Base-by-base conservation (phyloP, 2,113 vertebrate species). In the Agapornis roseicollis region DNA sequence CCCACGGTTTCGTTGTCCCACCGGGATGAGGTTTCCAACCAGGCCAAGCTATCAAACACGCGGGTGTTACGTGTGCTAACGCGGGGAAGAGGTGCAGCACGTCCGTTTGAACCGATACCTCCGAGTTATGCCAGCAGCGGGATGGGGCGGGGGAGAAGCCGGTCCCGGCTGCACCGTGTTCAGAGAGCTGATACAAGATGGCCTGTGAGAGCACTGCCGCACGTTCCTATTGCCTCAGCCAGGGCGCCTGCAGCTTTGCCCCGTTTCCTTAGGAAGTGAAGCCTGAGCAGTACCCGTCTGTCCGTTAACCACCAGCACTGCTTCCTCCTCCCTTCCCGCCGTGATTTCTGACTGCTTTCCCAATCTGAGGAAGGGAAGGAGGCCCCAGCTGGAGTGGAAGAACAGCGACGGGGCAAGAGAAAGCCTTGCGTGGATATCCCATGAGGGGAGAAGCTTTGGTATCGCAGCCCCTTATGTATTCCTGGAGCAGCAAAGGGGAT, bases 1-100 rank as follows among this genome's bases (percentile, higher is more conserved):
- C 50, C 66, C 35, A 2, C 1, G 1, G 4, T 2, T 35, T 18
- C 1, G 0, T 2, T 56, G 58, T 3, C 78, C 78, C 4, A 0
- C 4, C 47, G 7, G 19, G n/a, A 2, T 84, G 89, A 4, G 2
- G 3, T 18, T 58, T 55, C 55, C 46, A 58, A 52, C 42, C 5
- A 1, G n/a, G 55, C 31, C 73, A 37, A 61, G 42, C 78, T 68
- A 64, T 42, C 80, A 31, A 66, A 17, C 8, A 2, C 22, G 31
- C 80, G 7, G 41, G 47, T 53, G 37, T 73, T 88, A 18, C 73
- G 94, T 66, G 65, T n/a, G 84, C 69, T 89, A 89, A 81, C 86
- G 41, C 80, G 50, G 80, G 77, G 84, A 47, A 81, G 65, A 87
- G 92, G 84, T 55, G 77, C 78, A 76, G 80, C 52, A 29, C 0